These are phyloP conservation scores for Eulemur coronatus DNA, from an alignment of 2,797 vertebrate genomes.

Conservation along the genomic window DNA sequence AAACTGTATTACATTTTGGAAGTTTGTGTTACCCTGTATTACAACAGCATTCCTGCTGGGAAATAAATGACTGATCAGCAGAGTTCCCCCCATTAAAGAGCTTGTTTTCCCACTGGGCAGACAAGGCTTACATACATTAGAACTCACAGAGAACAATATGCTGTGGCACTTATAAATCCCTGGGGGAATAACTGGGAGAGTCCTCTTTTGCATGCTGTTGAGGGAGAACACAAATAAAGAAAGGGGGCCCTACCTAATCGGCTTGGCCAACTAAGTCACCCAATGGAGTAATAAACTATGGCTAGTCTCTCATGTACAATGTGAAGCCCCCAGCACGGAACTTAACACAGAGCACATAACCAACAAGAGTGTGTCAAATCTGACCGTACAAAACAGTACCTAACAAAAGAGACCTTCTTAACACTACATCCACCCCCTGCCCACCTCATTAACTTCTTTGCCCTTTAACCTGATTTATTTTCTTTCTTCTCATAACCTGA, in stretches of 20 bases:
- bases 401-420: neutral
- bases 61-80: neutral
- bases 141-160: neutral
- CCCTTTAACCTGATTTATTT: neutral
- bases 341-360: neutral
- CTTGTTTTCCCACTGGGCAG: neutral
- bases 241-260: accelerated
- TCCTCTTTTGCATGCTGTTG: neutral
- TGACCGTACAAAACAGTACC: neutral
- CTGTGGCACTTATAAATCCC: neutral
- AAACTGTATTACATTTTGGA: neutral
- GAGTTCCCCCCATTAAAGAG: neutral
- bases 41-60: neutral
- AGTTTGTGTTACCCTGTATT: neutral
- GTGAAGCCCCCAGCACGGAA: neutral
- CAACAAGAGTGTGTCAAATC: neutral
- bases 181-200: neutral
- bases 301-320: neutral
- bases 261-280: neutral
- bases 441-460: neutral
- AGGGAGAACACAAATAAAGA: neutral
- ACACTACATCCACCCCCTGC: neutral
- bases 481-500: neutral
- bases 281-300: neutral
- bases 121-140: neutral